A percentile compares a stretch with the other conserved stretches of the same genome.
These are phyloP conservation scores for Cnemophilus loriae DNA, from an alignment of 2,113 vertebrate species.

Conservation along the genomic window DNA sequence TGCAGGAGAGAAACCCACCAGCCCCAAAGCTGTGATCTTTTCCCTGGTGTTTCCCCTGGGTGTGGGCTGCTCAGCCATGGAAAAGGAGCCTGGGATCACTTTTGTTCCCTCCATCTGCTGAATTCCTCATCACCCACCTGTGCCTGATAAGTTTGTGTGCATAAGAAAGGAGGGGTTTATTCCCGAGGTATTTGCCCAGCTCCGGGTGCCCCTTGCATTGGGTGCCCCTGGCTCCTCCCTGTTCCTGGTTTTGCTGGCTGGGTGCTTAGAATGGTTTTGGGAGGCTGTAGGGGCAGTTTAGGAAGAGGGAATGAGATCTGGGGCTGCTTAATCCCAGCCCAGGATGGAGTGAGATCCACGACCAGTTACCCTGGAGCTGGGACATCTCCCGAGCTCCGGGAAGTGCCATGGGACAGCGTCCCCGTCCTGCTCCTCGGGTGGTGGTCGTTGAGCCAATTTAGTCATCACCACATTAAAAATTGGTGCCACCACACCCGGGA, in stretches of 20 bases:
- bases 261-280: accelerated
- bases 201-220: not conserved
- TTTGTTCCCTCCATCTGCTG: not conserved
- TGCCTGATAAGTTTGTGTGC: not conserved
- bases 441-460: accelerated
- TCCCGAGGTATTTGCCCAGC: not conserved
- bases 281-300: not conserved
- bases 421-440: accelerated
- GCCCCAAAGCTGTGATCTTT: not conserved
- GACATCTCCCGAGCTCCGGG: not conserved
- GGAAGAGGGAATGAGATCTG: not conserved
- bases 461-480: accelerated
- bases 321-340: accelerated
- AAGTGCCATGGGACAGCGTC: accelerated
- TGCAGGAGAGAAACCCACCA: not conserved
- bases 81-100: not conserved
- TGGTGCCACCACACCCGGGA: accelerated
- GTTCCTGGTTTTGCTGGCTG: not conserved
- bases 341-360: not conserved
- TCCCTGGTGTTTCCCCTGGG: not conserved
- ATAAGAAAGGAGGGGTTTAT: not conserved
- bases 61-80: not conserved
- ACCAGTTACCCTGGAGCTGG: not conserved
- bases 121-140: not conserved
- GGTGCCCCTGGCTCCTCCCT: not conserved